A percentile compares a stretch with the other conserved stretches of the same genome.
phyloP scores from a whole-genome alignment of 2,797 vertebrate genomes.

The Microcaecilia unicolor region DNA sequence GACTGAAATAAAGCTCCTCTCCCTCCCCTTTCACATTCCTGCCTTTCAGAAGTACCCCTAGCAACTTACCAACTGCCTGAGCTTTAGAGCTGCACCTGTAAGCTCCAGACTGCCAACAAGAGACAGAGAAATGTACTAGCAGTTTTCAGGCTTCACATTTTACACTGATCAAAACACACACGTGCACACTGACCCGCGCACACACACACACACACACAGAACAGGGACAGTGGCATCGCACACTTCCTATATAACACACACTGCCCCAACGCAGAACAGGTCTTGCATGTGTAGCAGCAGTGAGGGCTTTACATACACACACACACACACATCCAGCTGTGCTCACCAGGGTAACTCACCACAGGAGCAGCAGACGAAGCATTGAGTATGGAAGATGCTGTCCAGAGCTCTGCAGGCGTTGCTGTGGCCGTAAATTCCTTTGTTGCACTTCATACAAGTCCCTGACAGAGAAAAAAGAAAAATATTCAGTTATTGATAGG shows the following conservation, averaged over 20 bases:
- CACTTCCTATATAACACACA: no score
- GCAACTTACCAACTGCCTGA: slow-evolving; percentile 34
- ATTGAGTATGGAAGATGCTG: slow-evolving; percentile 78
- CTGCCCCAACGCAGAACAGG: neutral
- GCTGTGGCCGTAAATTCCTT: slow-evolving; percentile 78
- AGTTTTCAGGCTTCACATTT: no score
- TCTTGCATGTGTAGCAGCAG: no score
- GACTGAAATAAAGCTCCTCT: slow-evolving; percentile 33
- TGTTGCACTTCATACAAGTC: slow-evolving; percentile 79
- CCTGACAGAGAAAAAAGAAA: slow-evolving; percentile 45
- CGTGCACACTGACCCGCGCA: no score
- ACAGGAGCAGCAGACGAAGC: slow-evolving; percentile 81
- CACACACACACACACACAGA: no score
- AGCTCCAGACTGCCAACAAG: no score
- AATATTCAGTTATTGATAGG: no score
- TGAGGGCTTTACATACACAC: no score
- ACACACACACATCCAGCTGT: no score
- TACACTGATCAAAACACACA: no score
- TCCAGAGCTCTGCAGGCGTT: slow-evolving; percentile 81
- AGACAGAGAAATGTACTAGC: neutral
- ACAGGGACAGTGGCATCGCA: no score
- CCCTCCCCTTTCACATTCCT: slow-evolving; percentile 36
- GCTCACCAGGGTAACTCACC: no score
- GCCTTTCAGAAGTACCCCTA: slow-evolving; percentile 37
- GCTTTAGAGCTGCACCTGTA: slow-evolving; percentile 1